Conservation (phyloP, 37 sponge, comb jelly and placozoan species). For the Aplysina aerophoba region DNA sequence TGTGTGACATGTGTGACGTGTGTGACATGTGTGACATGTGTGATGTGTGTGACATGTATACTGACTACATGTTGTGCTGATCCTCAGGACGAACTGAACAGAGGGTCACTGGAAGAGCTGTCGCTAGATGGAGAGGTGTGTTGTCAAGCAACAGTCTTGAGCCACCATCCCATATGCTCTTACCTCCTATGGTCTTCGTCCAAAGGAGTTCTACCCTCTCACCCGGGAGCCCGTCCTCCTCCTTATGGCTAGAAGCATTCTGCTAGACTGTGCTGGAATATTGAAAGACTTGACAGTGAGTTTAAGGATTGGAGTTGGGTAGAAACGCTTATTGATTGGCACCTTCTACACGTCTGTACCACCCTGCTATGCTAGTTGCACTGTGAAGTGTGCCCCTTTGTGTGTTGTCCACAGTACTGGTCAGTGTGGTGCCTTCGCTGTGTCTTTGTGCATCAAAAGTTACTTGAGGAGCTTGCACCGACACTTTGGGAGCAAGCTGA, state of each 20-base stretch:
- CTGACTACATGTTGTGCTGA: neutral
- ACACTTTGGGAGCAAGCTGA: constrained; percentile 61
- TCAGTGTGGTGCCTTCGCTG: constrained; percentile 47
- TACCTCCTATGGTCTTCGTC: neutral
- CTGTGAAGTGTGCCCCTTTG: neutral
- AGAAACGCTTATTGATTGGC: no score
- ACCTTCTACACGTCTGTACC: no score
- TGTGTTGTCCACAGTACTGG: neutral
- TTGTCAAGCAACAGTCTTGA: neutral
- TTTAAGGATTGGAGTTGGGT: no score
- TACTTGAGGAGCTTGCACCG: constrained; percentile 37
- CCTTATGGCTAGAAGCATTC: neutral
- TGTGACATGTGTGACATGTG: neutral
- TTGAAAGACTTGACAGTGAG: no score
- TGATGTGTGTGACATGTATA: neutral
- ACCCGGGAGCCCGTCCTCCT: neutral
- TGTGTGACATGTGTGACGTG: no score
- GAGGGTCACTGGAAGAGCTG: constrained; percentile 28
- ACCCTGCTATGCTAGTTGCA: neutral
- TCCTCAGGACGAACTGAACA: constrained; percentile 25
- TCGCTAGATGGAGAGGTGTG: constrained; percentile 64
- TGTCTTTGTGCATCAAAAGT: constrained; percentile 55
- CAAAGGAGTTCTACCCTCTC: constrained; percentile 17
- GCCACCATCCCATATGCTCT: neutral
- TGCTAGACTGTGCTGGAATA: neutral